Conservation (phyloP, 2,888 invertebrate species). For the Ctenicera cuprea region DNA sequence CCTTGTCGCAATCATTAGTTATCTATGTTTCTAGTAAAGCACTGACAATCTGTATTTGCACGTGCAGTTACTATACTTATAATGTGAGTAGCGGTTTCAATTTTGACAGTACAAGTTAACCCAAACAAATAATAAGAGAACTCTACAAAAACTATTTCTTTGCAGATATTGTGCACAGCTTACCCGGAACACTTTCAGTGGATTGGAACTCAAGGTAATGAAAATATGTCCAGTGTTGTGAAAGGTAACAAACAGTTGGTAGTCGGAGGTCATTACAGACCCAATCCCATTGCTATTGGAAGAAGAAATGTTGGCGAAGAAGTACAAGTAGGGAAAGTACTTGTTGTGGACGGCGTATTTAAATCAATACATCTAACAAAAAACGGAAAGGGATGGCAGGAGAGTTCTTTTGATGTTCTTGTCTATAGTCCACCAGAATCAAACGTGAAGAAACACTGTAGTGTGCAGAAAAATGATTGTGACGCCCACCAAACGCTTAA, state of each 20-base stretch:
- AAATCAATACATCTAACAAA: not conserved
- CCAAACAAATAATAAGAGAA: not conserved
- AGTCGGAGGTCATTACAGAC: conserved; percentile 5
- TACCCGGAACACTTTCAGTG: not conserved
- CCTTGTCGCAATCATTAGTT: too few relatives aligned
- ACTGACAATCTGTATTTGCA: too few relatives aligned
- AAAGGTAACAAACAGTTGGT: not conserved
- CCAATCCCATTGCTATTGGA: not conserved
- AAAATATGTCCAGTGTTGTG: not conserved
- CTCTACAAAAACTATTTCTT: not conserved
- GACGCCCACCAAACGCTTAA: too few relatives aligned
- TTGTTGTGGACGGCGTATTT: not conserved
- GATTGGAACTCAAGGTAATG: not conserved
- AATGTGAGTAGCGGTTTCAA: too few relatives aligned
- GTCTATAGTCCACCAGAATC: not conserved
- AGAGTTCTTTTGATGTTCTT: not conserved
- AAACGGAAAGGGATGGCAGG: not conserved
- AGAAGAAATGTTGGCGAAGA: not conserved
- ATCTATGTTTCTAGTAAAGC: too few relatives aligned
- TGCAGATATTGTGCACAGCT: not conserved
- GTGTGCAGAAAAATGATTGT: too few relatives aligned
- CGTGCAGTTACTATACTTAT: too few relatives aligned
- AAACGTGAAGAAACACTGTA: too few relatives aligned
- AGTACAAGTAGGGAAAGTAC: not conserved
- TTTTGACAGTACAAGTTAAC: too few relatives aligned